A percentile compares a stretch with the other conserved stretches of the same genome.
These are phyloP conservation scores for Malurus cyaneus DNA, from an alignment of 2,113 vertebrate species.

Conservation along the genomic window DNA sequence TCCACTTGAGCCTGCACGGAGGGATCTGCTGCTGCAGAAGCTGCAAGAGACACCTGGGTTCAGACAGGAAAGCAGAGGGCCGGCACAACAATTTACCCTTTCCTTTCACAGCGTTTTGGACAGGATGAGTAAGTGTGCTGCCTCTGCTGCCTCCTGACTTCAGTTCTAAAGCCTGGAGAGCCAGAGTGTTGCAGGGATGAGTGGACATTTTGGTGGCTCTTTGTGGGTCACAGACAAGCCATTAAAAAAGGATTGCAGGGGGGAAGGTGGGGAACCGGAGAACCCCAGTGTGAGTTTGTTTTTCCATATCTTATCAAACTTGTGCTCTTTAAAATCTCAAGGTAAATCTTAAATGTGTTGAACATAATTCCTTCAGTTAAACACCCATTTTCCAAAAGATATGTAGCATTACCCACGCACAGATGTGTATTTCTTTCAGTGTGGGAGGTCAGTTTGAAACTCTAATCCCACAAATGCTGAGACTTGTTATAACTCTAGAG, in stretches of 20 bases:
- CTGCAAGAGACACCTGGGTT: accelerated
- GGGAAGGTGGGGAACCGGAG: background rate
- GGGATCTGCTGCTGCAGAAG: background rate
- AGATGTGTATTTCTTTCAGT: slow-evolving; percentile 22
- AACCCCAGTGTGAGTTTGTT: background rate
- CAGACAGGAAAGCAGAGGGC: background rate
- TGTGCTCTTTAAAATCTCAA: background rate
- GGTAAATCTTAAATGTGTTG: background rate
- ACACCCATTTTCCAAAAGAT: background rate
- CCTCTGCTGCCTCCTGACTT: background rate
- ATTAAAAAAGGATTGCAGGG: background rate
- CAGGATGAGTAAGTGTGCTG: background rate
- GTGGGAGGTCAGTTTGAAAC: slow-evolving; percentile 38
- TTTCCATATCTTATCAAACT: background rate
- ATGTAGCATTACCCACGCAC: slow-evolving; percentile 23
- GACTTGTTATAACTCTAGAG: background rate
- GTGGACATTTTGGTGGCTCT: background rate
- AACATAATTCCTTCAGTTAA: background rate
- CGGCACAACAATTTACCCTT: background rate
- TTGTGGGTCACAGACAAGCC: background rate
- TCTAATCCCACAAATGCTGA: slow-evolving; percentile 10
- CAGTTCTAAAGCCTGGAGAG: background rate
- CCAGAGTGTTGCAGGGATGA: background rate
- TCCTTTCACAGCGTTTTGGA: background rate
- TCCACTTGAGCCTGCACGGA: accelerated